Percentiles rank a stretch among this genome's conserved stretches.
Conservation (phyloP, 2,797 vertebrate species). For the Sebastes kiyomatsui region DNA sequence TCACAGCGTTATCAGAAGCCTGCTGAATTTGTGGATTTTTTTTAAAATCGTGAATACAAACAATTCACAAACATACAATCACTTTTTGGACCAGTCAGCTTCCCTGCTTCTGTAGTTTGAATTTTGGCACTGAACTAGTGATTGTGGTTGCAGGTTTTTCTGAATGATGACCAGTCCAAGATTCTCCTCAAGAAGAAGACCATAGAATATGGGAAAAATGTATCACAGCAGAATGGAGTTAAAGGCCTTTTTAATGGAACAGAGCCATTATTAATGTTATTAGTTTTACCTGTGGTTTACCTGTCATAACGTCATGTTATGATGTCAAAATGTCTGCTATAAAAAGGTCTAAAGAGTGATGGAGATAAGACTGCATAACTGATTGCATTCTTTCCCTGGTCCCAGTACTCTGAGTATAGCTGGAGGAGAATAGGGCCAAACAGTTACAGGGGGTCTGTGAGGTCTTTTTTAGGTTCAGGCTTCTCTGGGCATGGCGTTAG, state of each 20-base stretch:
- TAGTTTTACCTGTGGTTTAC: too few species aligned
- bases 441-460: background rate
- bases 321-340: too few species aligned
- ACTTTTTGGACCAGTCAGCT: conserved; percentile 34
- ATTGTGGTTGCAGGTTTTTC: conserved; percentile 8
- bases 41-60: conserved; percentile 46
- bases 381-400: background rate
- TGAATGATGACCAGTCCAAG: background rate
- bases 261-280: background rate
- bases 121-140: background rate
- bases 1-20: conserved; percentile 68
- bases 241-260: background rate
- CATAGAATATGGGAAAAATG: background rate
- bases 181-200: background rate
- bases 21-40: conserved; percentile 48
- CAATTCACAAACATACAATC: conserved; percentile 33
- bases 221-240: background rate
- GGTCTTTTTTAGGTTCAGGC: background rate
- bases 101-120: background rate
- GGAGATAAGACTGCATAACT: background rate
- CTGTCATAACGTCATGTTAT: background rate
- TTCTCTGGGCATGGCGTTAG: background rate
- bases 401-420: background rate
- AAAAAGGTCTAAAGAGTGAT: background rate
- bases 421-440: background rate